Evolutionary conservation across 1,140 invertebrate genomes (phyloP).

Genomic region (Eumeta japonica): DNA sequence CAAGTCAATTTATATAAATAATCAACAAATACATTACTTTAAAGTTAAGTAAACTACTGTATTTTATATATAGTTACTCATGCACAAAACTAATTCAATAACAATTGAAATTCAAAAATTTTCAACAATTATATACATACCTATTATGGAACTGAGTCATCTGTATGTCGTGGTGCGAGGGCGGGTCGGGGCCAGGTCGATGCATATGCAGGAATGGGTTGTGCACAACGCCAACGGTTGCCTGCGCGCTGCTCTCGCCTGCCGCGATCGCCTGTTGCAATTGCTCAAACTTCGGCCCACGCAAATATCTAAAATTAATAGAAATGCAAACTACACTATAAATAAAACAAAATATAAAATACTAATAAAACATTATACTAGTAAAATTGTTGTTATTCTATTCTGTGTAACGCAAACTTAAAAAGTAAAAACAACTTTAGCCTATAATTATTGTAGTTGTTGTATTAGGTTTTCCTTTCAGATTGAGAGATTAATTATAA

Average conservation of each 20-base stretch:
- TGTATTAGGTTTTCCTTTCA: no score
- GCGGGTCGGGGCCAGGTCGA: constrained; percentile 31
- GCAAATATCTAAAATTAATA: constrained; percentile 68
- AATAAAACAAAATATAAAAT: not conserved
- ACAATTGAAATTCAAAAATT: no score
- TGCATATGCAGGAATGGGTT: constrained; percentile 56
- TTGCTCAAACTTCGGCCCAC: constrained; percentile 93
- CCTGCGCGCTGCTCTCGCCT: constrained; percentile 68
- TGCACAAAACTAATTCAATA: no score
- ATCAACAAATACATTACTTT: no score
- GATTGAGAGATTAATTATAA: no score
- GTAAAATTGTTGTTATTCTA: not conserved
- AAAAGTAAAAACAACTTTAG: no score
- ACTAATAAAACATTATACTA: not conserved
- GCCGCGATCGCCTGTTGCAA: constrained; percentile 90
- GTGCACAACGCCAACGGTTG: constrained; percentile 52
- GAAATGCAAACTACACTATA: not conserved
- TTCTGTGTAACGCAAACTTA: not conserved
- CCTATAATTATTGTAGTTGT: no score
- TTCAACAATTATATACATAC: constrained; percentile 17
- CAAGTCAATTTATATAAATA: no score
- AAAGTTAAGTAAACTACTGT: no score
- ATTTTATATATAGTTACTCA: no score
- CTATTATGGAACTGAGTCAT: constrained; percentile 32
- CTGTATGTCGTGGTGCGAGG: constrained; percentile 30